phyloP scores from a whole-genome alignment of 2,888 invertebrate species.

The Boloria selene region DNA sequence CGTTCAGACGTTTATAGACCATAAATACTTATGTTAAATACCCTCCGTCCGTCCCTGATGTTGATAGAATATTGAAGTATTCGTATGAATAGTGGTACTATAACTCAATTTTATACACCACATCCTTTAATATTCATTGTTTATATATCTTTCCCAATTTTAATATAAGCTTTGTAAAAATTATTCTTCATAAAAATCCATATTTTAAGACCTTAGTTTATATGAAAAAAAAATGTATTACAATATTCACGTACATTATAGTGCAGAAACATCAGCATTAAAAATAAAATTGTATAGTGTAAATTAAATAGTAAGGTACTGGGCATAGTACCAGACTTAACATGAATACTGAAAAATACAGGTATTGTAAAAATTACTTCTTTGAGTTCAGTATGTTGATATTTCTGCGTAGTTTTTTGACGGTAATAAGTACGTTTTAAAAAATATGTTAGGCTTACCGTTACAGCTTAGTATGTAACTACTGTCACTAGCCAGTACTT shows the following conservation, averaged over 20 bases:
- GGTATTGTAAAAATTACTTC: background rate
- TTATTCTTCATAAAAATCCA: no score
- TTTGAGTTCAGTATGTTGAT: background rate
- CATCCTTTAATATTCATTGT: background rate
- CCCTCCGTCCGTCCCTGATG: constrained; percentile 14
- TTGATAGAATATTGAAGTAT: constrained; percentile 22
- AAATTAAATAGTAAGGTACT: constrained; percentile 1
- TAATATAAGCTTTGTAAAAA: no score
- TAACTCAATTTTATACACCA: constrained; percentile 22
- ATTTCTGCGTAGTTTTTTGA: background rate
- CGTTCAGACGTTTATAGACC: constrained; percentile 27
- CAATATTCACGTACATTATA: no score
- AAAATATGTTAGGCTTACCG: background rate
- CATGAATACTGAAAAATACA: background rate
- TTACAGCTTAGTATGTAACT: background rate
- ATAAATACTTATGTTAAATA: constrained; percentile 32
- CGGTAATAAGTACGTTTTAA: no score
- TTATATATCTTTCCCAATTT: no score
- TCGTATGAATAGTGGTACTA: constrained; percentile 9
- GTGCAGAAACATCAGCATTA: no score
- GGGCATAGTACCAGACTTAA: background rate
- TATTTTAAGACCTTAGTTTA: no score
- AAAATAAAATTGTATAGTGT: background rate
- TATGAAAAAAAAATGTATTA: no score
- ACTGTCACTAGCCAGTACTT: background rate